These are phyloP conservation scores for Malurus elegans DNA, from an alignment of 2,113 vertebrate genomes.

Conservation along the genomic window DNA sequence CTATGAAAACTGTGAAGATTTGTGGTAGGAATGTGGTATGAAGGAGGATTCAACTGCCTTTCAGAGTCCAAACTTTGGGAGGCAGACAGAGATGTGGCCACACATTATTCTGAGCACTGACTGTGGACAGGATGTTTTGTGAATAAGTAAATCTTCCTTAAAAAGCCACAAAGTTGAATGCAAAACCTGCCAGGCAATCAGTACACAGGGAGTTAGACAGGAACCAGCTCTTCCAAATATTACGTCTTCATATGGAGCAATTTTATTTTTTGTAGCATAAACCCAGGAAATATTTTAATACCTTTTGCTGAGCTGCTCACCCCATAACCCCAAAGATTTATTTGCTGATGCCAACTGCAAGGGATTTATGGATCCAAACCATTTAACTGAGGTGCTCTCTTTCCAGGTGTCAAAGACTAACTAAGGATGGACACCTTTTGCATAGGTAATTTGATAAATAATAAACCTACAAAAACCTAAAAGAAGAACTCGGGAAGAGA, in stretches of 20 bases:
- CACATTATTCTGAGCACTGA: neutral
- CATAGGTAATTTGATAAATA: neutral
- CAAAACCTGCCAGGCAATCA: neutral
- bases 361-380: neutral
- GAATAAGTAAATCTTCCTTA: neutral
- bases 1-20: neutral
- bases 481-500: neutral
- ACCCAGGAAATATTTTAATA: neutral
- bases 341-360: neutral
- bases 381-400: neutral
- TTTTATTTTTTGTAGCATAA: neutral
- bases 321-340: neutral
- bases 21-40: neutral
- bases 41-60: neutral
- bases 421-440: neutral
- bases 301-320: neutral
- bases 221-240: neutral
- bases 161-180: neutral
- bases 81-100: neutral
- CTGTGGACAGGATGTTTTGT: neutral
- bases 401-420: neutral
- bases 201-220: neutral
- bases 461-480: neutral
- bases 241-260: neutral
- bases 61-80: neutral